Base-by-base conservation (phyloP, 2,113 vertebrate genomes). In the Sakesphorus luctuosus region DNA sequence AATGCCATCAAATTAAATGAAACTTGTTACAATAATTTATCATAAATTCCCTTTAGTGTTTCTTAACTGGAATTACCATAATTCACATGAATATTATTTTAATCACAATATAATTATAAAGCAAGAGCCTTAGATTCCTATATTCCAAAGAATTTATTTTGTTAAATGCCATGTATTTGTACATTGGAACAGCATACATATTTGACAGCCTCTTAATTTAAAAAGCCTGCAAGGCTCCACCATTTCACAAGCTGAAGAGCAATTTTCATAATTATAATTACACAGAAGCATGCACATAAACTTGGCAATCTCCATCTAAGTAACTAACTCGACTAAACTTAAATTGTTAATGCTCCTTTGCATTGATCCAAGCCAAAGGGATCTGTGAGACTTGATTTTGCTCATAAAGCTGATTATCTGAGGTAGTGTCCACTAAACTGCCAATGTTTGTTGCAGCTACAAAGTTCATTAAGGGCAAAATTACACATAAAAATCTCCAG, bases 331-430 rank as follows among this genome's bases (percentile, higher is more conserved):
- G 90, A 90, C 93, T 97, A 81, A 86, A 79, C 86, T 91, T 82
- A 91, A 96, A 97, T 92, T 94, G 76, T 94, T 89, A 92, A 73
- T 85, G 81, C 20, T 92, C 78, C 86, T 92, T 95, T 93, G 92
- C 91, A 94, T 63, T 90, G 91, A 96, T 90, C 55, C 52, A 88
- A 90, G 79, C 66, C 87, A 95, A 96, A 92, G 36, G 12, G 91
- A 96, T 83, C 74, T 84, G 61, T 69, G 58, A 95, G 90, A 95
- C 63, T 86, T 78, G 56, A 77, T 97, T 94, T 91, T 94, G 75
- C 75, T 97, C 95, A 97, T 96, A 97, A 97, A 96, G 92, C 80
- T 96, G 97, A 97, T 97, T 97, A 97, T 95, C 91, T 97, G 76
- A 96, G 97, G 97, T 97, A 98, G 94, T 1, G 2, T 36, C 38